These are phyloP conservation scores for Papilio glaucus DNA, from an alignment of 1,140 invertebrate species.

Conservation along the genomic window DNA sequence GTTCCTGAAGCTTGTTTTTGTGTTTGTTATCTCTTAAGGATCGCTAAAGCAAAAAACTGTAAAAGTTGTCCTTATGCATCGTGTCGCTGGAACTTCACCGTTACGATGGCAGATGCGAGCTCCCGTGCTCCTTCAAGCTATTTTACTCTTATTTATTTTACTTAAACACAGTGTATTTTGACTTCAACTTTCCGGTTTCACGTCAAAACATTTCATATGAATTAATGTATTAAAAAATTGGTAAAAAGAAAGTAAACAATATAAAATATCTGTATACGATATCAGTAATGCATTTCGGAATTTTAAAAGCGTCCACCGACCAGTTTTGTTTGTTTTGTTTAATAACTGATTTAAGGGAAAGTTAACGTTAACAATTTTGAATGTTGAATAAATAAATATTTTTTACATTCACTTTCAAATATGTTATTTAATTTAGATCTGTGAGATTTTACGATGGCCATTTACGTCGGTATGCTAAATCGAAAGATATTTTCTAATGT, in stretches of 20 bases:
- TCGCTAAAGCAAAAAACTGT: neutral
- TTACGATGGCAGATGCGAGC: neutral
- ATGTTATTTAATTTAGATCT: neutral
- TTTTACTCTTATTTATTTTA: constrained; percentile 21
- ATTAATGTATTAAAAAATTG: constrained; percentile 7
- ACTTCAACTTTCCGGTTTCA: constrained; percentile 24
- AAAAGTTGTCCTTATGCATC: constrained; percentile 22
- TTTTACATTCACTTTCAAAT: neutral
- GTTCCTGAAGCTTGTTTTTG: neutral
- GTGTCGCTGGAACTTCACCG: neutral
- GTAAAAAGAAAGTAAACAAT: constrained; percentile 19
- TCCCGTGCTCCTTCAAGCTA: neutral
- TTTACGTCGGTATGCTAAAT: constrained; percentile 14
- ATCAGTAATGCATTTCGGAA: constrained; percentile 19
- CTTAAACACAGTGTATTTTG: constrained; percentile 12
- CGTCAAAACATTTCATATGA: constrained; percentile 18
- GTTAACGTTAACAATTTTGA: neutral
- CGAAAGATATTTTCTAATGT: constrained; percentile 48
- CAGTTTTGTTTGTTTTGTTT: constrained; percentile 25
- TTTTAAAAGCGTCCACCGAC: neutral
- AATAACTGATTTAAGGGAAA: constrained; percentile 27
- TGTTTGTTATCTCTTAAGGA: neutral
- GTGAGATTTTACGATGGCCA: constrained; percentile 15
- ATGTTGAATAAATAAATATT: neutral
- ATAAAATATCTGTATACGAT: neutral